Percentiles rank a stretch among this genome's conserved stretches.
Evolutionary conservation across 2,888 invertebrate genomes (phyloP).

Genomic region (Noctua janthina): DNA sequence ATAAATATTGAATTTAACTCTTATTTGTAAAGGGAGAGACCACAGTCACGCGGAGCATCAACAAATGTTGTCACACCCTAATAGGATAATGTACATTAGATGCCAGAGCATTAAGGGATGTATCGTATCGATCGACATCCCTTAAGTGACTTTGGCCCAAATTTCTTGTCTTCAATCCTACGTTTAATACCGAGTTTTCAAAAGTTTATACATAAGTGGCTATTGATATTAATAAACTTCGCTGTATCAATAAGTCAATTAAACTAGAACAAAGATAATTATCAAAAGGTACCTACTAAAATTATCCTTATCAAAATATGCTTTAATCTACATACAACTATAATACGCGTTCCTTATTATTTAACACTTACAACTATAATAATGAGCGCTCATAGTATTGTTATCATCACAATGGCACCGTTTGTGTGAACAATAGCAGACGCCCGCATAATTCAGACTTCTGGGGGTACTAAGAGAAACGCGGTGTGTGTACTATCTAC

Average conservation of each 20-base stretch:
- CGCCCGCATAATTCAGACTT: constrained; percentile 68
- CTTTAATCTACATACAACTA: constrained; percentile 25
- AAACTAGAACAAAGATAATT: constrained; percentile 11
- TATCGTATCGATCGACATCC: neutral
- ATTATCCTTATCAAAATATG: constrained; percentile 4
- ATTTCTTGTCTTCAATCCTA: neutral
- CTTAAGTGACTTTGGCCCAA: neutral
- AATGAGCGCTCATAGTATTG: constrained; percentile 45
- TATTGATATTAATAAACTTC: neutral
- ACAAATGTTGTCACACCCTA: neutral
- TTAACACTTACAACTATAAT: constrained; percentile 41
- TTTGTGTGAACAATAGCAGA: constrained; percentile 62
- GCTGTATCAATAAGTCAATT: neutral
- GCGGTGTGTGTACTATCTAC: constrained; percentile 8
- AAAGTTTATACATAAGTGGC: neutral
- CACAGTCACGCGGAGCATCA: neutral
- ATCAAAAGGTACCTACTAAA: neutral
- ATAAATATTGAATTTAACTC: neutral
- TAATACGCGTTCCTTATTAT: constrained; percentile 31
- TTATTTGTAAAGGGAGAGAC: neutral
- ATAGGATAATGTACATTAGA: neutral
- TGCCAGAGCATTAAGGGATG: neutral
- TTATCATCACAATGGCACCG: constrained; percentile 54
- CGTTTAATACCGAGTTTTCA: neutral
- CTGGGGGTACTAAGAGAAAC: constrained; percentile 55